phyloP scores from a whole-genome alignment of 2,113 vertebrate genomes.

The Chaenocephalus aceratus region DNA sequence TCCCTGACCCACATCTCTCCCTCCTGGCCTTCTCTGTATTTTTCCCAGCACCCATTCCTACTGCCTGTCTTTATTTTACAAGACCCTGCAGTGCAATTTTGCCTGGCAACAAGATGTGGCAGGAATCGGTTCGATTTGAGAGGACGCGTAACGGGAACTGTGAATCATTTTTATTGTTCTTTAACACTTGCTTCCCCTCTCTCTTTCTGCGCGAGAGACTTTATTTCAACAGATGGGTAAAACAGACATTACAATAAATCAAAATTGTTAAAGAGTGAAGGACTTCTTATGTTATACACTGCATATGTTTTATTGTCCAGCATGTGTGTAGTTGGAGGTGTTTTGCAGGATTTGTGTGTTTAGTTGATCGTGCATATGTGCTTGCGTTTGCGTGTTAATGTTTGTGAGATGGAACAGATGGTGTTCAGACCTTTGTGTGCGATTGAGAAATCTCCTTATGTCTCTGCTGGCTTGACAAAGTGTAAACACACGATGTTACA shows the following conservation, averaged over 20 bases:
- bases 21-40: conserved; percentile 11
- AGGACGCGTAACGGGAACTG: conserved; percentile 59
- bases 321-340: conserved; percentile 10
- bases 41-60: conserved; percentile 36
- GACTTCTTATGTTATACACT: conserved; percentile 63
- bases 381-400: conserved; percentile 48
- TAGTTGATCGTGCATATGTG: conserved; percentile 52
- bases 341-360: conserved; percentile 38
- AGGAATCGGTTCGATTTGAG: conserved; percentile 69
- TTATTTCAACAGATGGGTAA: conserved; percentile 82
- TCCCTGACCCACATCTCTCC: conserved; percentile 33
- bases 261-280: conserved; percentile 40
- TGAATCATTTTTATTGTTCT: conserved; percentile 83
- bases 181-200: conserved; percentile 73
- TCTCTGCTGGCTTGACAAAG: conserved; percentile 69
- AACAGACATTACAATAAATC: conserved; percentile 80
- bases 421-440: conserved; percentile 73
- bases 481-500: conserved; percentile 66
- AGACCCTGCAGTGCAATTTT: conserved; percentile 63
- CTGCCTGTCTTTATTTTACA: conserved; percentile 50
- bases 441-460: conserved; percentile 76
- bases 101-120: conserved; percentile 74
- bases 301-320: conserved; percentile 79
- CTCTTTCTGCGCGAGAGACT: conserved; percentile 45
- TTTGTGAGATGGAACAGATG: conserved; percentile 77